A percentile compares a stretch with the other conserved stretches of the same genome.
phyloP scores from a whole-genome alignment of 2,888 invertebrate genomes.

The Lycia hirtaria region DNA sequence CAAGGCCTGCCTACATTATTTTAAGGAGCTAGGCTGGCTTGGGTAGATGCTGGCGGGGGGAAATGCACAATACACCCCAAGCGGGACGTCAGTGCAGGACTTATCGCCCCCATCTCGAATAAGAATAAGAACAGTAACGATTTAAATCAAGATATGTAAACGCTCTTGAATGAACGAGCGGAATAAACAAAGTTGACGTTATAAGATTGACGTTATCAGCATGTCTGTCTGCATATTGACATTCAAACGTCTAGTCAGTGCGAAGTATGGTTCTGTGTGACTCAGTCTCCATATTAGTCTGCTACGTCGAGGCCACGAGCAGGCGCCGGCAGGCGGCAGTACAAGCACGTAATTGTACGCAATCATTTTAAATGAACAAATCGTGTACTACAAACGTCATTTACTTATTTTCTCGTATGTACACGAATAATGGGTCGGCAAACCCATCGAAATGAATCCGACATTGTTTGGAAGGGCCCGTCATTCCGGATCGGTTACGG shows the following conservation, averaged over 20 bases:
- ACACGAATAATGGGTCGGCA: slow-evolving; percentile 40
- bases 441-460: slow-evolving; percentile 49
- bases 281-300: slow-evolving; percentile 19
- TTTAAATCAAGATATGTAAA: neutral
- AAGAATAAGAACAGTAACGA: neutral
- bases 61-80: too few relatives aligned
- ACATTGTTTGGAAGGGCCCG: slow-evolving; percentile 51
- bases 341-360: slow-evolving; percentile 20
- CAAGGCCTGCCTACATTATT: too few relatives aligned
- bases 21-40: too few relatives aligned
- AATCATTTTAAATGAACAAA: slow-evolving; percentile 20
- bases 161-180: slow-evolving; percentile 5
- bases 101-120: too few relatives aligned
- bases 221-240: slow-evolving; percentile 5
- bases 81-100: too few relatives aligned
- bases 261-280: slow-evolving; percentile 9
- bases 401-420: slow-evolving; percentile 12
- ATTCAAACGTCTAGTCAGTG: slow-evolving; percentile 10
- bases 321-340: slow-evolving; percentile 18
- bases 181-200: slow-evolving; percentile 8
- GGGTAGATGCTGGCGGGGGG: too few relatives aligned
- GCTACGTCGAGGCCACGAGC: slow-evolving; percentile 16
- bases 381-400: slow-evolving; percentile 12
- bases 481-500: slow-evolving; percentile 51
- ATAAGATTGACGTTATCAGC: slow-evolving; percentile 5